Percentiles rank a stretch among this genome's conserved stretches.
Conservation (phyloP, 1,140 invertebrate genomes). For the Pteromalus puparum region DNA sequence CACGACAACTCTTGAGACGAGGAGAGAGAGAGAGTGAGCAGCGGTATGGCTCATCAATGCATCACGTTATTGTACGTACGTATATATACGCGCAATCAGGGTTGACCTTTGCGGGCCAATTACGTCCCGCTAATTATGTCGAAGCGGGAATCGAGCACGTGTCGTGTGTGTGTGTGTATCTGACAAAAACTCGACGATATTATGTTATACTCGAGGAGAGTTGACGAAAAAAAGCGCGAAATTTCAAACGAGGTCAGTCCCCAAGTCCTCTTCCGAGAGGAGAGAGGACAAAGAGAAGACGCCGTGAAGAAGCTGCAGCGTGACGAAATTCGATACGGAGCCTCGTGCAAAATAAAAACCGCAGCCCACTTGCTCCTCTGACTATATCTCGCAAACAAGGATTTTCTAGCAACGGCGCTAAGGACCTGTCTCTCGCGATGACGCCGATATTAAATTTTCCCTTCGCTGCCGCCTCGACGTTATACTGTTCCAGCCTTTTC, state of each 20-base stretch:
- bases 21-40: no score
- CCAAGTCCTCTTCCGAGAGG: background rate
- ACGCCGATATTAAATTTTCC: slow-evolving; percentile 5
- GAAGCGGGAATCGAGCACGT: no score
- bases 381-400: slow-evolving; percentile 3
- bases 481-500: no score
- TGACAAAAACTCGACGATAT: no score
- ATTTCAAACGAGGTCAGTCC: background rate
- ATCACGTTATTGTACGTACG: no score
- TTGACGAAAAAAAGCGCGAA: background rate
- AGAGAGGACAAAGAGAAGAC: background rate
- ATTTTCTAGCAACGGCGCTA: background rate
- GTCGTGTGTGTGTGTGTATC: no score
- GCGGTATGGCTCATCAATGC: no score
- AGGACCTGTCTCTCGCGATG: background rate
- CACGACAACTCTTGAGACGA: no score
- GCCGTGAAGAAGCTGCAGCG: background rate
- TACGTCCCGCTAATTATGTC: no score
- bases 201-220: no score
- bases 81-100: no score
- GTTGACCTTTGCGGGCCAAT: no score
- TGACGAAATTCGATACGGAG: background rate
- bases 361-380: background rate
- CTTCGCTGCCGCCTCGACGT: background rate
- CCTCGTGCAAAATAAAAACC: background rate